These are phyloP conservation scores for Nesoenas mayeri DNA, from an alignment of 2,113 vertebrate genomes.

Conservation along the genomic window DNA sequence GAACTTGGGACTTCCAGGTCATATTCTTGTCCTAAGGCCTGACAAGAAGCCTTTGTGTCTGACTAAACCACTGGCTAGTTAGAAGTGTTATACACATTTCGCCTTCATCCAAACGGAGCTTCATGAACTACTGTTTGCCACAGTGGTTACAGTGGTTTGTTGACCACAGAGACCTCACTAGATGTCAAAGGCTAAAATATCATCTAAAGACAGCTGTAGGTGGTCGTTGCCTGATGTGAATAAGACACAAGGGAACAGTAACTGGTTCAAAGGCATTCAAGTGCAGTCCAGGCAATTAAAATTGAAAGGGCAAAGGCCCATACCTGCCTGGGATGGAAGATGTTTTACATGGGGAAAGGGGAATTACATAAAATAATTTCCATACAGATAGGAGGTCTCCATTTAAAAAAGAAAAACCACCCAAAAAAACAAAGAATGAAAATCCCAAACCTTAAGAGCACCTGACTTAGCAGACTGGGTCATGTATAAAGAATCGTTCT, in stretches of 20 bases:
- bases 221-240: background rate
- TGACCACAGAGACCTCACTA: background rate
- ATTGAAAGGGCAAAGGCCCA: background rate
- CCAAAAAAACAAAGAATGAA: background rate
- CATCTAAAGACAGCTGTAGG: background rate
- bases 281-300: background rate
- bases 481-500: background rate
- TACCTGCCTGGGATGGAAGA: background rate
- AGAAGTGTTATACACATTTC: background rate
- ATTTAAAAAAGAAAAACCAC: background rate
- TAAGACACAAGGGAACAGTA: background rate
- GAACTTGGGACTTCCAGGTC: background rate
- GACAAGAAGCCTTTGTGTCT: background rate
- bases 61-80: background rate
- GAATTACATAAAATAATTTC: background rate
- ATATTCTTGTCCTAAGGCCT: background rate
- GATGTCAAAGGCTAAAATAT: background rate
- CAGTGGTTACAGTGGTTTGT: background rate
- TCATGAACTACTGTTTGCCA: background rate
- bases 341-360: background rate
- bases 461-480: background rate
- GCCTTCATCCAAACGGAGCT: background rate
- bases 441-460: background rate
- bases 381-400: background rate
- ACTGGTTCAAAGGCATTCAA: background rate